Evolutionary conservation across 2,113 vertebrate genomes (phyloP).

Genomic region (Podarcis raffonei): DNA sequence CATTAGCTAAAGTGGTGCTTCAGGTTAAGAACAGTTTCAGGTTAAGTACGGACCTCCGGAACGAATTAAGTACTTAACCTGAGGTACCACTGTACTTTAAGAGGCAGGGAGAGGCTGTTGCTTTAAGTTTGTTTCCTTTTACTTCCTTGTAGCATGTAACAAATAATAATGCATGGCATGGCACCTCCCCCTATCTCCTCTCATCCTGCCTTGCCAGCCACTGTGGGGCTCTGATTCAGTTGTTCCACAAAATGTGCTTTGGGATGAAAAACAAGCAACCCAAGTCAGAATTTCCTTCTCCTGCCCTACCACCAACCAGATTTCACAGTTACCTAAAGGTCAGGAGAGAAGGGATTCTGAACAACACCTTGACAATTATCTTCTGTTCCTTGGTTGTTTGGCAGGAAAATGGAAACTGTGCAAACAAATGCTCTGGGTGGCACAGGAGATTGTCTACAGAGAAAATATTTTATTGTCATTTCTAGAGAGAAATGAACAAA

Average conservation of each 20-base stretch:
- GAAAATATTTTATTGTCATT: background rate
- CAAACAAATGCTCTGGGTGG: background rate
- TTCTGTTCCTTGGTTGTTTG: background rate
- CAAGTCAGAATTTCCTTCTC: background rate
- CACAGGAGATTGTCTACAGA: background rate
- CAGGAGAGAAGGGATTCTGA: background rate
- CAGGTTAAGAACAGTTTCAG: too few species aligned
- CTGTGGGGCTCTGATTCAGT: background rate
- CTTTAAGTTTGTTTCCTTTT: background rate
- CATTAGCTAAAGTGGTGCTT: too few species aligned
- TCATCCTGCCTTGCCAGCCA: background rate
- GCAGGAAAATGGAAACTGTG: background rate
- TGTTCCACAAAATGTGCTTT: background rate
- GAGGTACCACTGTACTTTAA: background rate
- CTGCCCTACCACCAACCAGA: background rate
- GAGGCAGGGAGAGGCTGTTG: background rate
- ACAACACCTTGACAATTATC: background rate
- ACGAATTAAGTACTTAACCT: too few species aligned
- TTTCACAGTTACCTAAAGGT: background rate
- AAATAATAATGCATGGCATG: background rate
- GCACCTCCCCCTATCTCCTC: background rate
- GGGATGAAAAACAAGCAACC: background rate
- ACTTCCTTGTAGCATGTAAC: background rate
- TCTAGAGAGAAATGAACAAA: background rate
- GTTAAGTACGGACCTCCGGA: too few species aligned